A percentile compares a stretch with the other conserved stretches of the same genome.
These are phyloP conservation scores for Wiebesia pumilae DNA, from an alignment of 1,140 invertebrate species.

Conservation along the genomic window DNA sequence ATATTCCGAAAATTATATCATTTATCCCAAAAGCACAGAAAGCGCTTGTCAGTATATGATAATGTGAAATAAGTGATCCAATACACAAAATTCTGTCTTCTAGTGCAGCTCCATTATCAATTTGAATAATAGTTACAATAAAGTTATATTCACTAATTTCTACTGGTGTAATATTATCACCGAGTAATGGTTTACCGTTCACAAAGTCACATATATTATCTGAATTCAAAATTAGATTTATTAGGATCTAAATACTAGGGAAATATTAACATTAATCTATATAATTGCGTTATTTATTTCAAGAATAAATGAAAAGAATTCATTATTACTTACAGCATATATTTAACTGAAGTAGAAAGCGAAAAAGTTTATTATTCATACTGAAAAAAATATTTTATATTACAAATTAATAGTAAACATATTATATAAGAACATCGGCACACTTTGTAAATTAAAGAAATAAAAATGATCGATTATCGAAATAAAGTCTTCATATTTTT, in stretches of 20 bases:
- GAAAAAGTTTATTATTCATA: neutral
- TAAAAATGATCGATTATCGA: constrained; percentile 9
- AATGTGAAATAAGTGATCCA: too few species aligned
- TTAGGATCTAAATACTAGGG: too few species aligned
- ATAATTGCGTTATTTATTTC: neutral
- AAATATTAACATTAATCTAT: too few species aligned
- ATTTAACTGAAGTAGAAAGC: neutral
- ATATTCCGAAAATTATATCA: too few species aligned
- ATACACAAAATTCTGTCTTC: too few species aligned
- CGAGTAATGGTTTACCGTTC: neutral
- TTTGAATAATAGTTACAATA: neutral
- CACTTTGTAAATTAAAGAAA: neutral
- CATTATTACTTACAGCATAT: neutral
- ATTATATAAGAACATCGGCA: too few species aligned
- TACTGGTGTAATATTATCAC: neutral
- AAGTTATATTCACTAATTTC: neutral
- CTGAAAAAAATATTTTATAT: neutral
- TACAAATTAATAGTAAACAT: too few species aligned
- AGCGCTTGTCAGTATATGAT: too few species aligned
- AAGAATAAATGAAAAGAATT: neutral
- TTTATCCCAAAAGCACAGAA: too few species aligned
- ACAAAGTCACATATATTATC: neutral
- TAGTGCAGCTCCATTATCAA: too few species aligned
- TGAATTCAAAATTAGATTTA: too few species aligned
- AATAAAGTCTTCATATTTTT: neutral